Evolutionary conservation across 2,888 invertebrate genomes (phyloP), one percentile per base, ranked within the genome.

Genomic region (Eilema griseolum): DNA sequence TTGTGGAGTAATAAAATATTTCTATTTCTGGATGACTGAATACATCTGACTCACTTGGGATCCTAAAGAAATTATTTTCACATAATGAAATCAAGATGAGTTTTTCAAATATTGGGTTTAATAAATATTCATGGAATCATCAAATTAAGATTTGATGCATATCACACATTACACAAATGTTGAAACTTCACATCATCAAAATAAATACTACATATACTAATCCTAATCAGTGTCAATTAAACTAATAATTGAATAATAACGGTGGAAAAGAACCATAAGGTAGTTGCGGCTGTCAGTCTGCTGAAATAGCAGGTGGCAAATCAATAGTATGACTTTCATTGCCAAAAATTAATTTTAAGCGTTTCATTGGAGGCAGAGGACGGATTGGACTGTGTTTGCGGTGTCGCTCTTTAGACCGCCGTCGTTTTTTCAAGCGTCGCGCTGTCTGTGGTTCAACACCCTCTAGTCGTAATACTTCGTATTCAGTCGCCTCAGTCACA

Each of bases 321-420:
- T 98, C 97, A 89, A 98, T 98, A 88, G 98, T 98, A 88, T 97
- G 97, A 88, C 98, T 97, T 92, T 98, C 98, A 90, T 98, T 98
- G 83, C 98, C 98, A 87, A 98, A 97, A 86, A 98, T 98, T 87
- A 98, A 96, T 87, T 98, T 96, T 89, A 98, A 95, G 86, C 98
- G 96, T 93, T 98, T 98, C 96, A 97, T 97, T 66, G 97, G 97
- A 77, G 97, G 97, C 85, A 96, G 96, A 80, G 96, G 96, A 89
- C 93, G 93, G 88, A 95, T 90, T 76, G 94, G 94, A 81, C 95
- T 96, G 83, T 96, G 95, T 79, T 95, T 95, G 75, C 95, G 95
- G 78, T 92, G 92, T 70, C 92, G 91, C 81, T 93, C 93, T 85
- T 89, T 96, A 80, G 93, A 94, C 64, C 94, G 90, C 66, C 96